These are phyloP conservation scores for Diachasma alloeum DNA, from an alignment of 1,140 invertebrate species.

Conservation along the genomic window DNA sequence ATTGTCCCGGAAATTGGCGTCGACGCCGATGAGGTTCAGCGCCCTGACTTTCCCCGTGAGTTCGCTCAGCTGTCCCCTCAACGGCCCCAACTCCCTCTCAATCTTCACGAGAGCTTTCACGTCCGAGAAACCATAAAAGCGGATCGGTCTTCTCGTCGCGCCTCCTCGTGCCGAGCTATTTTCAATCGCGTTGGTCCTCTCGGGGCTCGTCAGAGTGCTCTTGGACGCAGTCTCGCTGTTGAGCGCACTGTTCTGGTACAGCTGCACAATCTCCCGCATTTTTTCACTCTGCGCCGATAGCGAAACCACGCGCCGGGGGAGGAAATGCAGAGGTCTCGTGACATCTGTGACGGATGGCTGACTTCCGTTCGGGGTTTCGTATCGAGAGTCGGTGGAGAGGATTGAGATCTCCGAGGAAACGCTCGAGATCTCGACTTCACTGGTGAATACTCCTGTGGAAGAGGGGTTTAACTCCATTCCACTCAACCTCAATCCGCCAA, in stretches of 20 bases:
- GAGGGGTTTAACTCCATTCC: too few species aligned
- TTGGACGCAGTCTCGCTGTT: not conserved
- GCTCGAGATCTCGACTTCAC: too few species aligned
- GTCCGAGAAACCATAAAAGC: constrained; percentile 17
- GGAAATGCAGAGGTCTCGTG: not conserved
- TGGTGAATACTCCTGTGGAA: too few species aligned
- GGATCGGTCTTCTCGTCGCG: not conserved
- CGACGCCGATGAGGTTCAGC: constrained; percentile 23
- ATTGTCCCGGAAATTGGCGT: not conserved
- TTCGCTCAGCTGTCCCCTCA: constrained; percentile 36
- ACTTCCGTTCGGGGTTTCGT: constrained; percentile 46
- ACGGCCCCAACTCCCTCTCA: constrained; percentile 37
- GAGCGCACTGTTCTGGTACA: not conserved
- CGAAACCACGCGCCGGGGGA: not conserved
- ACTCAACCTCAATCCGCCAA: too few species aligned
- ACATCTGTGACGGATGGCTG: not conserved
- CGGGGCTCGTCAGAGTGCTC: not conserved
- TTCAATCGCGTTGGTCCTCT: not conserved
- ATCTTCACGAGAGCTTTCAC: constrained; percentile 36
- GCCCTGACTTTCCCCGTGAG: constrained; percentile 36
- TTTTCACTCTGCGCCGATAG: not conserved
- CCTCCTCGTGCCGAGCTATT: not conserved
- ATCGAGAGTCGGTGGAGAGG: constrained; percentile 22
- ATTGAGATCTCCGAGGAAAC: too few species aligned
- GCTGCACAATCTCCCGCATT: not conserved